Conservation (phyloP, 2,797 vertebrate species). For the Enteromius argenteus region DNA sequence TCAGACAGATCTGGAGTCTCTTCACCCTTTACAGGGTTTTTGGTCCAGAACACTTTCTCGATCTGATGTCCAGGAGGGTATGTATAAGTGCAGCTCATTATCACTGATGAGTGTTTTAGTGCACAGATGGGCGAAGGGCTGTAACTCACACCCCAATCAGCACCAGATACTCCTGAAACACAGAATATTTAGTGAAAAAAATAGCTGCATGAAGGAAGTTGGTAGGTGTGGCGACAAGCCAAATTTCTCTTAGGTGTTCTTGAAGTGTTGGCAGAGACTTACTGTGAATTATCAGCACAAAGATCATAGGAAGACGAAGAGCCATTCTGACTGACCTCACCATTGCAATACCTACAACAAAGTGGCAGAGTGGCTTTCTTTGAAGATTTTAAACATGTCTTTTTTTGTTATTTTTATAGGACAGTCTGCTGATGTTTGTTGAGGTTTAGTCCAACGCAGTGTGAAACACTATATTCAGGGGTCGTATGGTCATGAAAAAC, state of each 20-base stretch:
- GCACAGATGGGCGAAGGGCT: not conserved
- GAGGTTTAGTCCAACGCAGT: too few species aligned
- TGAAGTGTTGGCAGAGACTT: not conserved
- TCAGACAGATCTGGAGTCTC: not conserved
- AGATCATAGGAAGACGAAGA: constrained; percentile 2
- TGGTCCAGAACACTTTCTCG: not conserved
- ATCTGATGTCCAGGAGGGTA: not conserved
- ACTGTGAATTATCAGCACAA: constrained; percentile 9
- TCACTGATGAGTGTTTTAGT: not conserved
- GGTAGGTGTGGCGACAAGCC: too few species aligned
- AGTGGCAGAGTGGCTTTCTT: too few species aligned
- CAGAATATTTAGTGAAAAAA: not conserved
- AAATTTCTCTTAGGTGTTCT: too few species aligned
- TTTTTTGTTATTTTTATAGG: too few species aligned
- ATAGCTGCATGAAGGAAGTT: too few species aligned
- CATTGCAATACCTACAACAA: too few species aligned
- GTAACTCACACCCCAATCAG: not conserved
- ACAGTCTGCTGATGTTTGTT: too few species aligned
- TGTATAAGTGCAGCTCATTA: not conserved
- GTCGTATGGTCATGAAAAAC: not conserved
- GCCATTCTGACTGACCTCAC: not conserved
- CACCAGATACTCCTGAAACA: not conserved
- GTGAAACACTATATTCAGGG: not conserved
- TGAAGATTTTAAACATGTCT: too few species aligned
- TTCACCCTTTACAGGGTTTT: rapidly evolving